Percentiles rank a stretch among this genome's conserved stretches.
phyloP scores from a whole-genome alignment of 2,888 invertebrate species.

The Galerucella nymphaeae region DNA sequence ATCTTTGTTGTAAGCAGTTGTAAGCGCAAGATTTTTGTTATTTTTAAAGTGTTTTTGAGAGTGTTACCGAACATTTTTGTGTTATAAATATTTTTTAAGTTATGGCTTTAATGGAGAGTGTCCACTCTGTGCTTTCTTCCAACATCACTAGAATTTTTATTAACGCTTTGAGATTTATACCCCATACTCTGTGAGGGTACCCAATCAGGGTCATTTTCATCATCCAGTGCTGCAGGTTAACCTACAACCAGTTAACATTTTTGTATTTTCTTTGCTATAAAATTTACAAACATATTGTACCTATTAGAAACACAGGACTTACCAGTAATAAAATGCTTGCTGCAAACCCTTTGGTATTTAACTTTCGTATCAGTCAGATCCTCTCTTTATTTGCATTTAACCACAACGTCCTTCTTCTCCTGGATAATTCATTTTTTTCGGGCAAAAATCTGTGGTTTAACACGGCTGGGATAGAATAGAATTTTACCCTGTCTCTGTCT shows the following conservation, averaged over 20 bases:
- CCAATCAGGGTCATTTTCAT: neutral
- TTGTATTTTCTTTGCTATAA: neutral
- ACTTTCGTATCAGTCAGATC: constrained; percentile 28
- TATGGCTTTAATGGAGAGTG: too few relatives aligned
- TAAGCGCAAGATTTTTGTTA: too few relatives aligned
- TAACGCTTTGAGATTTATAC: too few relatives aligned
- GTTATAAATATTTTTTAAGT: too few relatives aligned
- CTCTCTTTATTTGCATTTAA: constrained; percentile 32
- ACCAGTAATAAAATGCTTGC: constrained; percentile 30
- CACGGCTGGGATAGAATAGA: constrained; percentile 23
- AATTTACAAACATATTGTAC: too few relatives aligned
- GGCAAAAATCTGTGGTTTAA: constrained; percentile 19
- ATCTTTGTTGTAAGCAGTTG: too few relatives aligned
- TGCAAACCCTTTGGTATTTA: constrained; percentile 32
- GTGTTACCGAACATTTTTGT: too few relatives aligned
- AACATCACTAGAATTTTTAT: too few relatives aligned
- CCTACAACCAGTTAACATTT: constrained; percentile 21
- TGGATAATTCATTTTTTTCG: constrained; percentile 22
- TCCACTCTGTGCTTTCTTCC: too few relatives aligned
- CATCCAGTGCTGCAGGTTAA: constrained; percentile 25
- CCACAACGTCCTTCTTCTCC: constrained; percentile 23
- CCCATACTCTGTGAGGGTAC: too few relatives aligned
- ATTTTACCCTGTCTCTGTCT: constrained; percentile 21
- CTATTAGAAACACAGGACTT: neutral
- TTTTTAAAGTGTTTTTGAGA: too few relatives aligned